phyloP scores from a whole-genome alignment of 2,888 invertebrate genomes.

The Cerceris ruficornis region DNA sequence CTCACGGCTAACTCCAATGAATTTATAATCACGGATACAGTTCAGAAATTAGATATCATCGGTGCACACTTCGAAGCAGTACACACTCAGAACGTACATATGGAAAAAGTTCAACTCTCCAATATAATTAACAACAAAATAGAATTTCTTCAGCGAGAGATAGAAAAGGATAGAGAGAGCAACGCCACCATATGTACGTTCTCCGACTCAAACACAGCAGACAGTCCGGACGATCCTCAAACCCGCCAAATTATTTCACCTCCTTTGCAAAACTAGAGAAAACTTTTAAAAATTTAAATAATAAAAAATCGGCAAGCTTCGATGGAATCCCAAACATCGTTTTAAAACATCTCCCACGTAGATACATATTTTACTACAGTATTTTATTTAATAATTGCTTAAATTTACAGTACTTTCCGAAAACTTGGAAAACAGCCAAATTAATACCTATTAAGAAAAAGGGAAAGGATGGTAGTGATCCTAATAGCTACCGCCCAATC shows the following conservation, averaged over 20 bases:
- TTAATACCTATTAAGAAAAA: conserved; percentile 1
- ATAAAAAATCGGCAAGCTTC: conserved; percentile 5
- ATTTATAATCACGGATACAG: not conserved
- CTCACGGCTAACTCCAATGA: not conserved
- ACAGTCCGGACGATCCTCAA: not conserved
- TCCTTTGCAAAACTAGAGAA: not conserved
- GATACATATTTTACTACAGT: no score
- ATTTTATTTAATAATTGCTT: no score
- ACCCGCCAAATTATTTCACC: not conserved
- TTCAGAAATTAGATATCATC: conserved; percentile 6
- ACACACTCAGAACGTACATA: not conserved
- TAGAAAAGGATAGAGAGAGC: not conserved
- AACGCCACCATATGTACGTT: not conserved
- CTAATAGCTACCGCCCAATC: not conserved
- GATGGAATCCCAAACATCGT: conserved; percentile 11
- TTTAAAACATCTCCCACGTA: conserved; percentile 9
- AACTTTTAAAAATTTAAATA: conserved; percentile 13
- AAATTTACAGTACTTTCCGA: no score
- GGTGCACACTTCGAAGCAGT: conserved; percentile 9
- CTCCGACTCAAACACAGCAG: not conserved
- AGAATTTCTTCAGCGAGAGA: not conserved
- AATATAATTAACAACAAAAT: not conserved
- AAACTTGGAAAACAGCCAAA: conserved; percentile 6
- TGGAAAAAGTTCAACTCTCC: not conserved
- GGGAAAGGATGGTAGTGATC: not conserved